Conservation (phyloP, 2,888 invertebrate species). For the Meliscaeva auricollis region DNA sequence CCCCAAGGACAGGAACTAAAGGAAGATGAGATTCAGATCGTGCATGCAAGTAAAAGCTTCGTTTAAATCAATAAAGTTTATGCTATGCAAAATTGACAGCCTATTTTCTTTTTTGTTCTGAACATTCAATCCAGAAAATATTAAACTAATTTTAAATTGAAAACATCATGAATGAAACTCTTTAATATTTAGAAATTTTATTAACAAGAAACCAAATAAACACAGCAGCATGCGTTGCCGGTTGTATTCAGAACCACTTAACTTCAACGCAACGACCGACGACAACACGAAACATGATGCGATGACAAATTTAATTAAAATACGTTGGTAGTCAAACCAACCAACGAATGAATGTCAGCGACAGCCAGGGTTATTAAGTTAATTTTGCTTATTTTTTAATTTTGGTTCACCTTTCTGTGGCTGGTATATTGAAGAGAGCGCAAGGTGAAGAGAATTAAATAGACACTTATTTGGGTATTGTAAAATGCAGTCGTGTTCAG, state of each 20-base stretch:
- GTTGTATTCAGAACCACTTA: conserved; percentile 8
- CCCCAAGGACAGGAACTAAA: no score
- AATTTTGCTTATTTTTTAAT: conserved; percentile 46
- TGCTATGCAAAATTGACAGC: no score
- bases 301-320: conserved; percentile 58
- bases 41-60: no score
- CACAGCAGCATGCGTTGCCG: neutral
- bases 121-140: no score
- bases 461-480: conserved; percentile 10
- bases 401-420: conserved; percentile 33
- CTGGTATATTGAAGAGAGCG: neutral
- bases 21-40: no score
- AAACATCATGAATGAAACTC: no score
- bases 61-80: no score
- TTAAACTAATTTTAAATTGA: no score
- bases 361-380: conserved; percentile 31
- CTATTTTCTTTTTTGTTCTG: no score
- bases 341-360: no score
- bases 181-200: no score
- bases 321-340: conserved; percentile 33
- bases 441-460: neutral
- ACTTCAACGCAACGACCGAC: neutral
- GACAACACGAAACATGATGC: neutral
- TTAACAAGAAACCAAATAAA: no score
- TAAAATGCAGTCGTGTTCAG: neutral